Evolutionary conservation across 2,797 vertebrate species (phyloP).

Genomic region (Carcharodon carcharias): DNA sequence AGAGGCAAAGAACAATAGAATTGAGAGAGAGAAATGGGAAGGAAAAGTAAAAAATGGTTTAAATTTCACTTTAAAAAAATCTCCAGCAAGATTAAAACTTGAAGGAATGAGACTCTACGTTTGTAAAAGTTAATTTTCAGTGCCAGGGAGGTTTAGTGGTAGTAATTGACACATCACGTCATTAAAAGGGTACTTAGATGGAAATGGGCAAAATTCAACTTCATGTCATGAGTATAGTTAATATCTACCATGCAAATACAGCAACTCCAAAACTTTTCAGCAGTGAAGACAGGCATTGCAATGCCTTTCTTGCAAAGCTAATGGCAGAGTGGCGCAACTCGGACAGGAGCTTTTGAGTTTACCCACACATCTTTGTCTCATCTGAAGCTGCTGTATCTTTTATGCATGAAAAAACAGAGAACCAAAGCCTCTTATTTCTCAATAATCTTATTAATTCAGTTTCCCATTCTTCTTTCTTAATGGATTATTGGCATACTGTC

Average conservation of each 20-base stretch:
- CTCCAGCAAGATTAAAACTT: not conserved
- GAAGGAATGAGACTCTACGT: not conserved
- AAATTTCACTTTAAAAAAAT: not conserved
- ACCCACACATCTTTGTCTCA: not conserved
- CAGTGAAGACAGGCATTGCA: not conserved
- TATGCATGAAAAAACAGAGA: too few relatives aligned
- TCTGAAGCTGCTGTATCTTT: not conserved
- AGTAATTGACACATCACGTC: not conserved
- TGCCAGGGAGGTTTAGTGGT: not conserved
- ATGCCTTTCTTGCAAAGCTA: not conserved
- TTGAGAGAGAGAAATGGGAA: not conserved
- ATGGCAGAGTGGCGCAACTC: not conserved
- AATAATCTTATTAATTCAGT: not conserved
- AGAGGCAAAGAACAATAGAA: not conserved
- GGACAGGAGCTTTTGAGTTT: not conserved
- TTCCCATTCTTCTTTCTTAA: not conserved
- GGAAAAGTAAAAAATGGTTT: not conserved
- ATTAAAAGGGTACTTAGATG: not conserved
- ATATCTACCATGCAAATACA: not conserved
- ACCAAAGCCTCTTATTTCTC: not conserved
- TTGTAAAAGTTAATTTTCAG: not conserved
- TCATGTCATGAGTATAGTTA: not conserved
- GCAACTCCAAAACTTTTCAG: not conserved
- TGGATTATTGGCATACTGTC: not conserved
- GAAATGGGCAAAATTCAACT: not conserved